phyloP scores from a whole-genome alignment of 2,113 vertebrate species.

The Etheostoma cragini region DNA sequence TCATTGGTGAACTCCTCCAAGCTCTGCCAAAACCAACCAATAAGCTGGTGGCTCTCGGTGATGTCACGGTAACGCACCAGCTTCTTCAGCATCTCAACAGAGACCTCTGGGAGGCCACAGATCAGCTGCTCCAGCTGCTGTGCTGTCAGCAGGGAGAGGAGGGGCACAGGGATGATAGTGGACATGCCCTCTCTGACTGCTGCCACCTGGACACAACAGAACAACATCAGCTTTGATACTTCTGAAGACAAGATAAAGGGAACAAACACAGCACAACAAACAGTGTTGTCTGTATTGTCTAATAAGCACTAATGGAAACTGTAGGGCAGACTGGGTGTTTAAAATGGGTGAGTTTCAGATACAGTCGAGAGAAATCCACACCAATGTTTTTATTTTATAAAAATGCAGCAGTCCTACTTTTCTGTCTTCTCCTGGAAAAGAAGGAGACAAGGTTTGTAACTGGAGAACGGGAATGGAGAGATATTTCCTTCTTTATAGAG shows the following conservation, averaged over 20 bases:
- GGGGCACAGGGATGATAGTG: conserved; percentile 86
- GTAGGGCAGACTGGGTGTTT: conserved; percentile 12
- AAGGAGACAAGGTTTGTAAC: too few relatives aligned
- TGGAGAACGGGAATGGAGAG: too few relatives aligned
- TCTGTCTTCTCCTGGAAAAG: too few relatives aligned
- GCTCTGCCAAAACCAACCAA: conserved; percentile 88
- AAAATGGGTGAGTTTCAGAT: conserved; percentile 4
- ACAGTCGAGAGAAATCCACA: neutral
- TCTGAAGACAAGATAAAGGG: conserved; percentile 41
- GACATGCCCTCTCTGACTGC: conserved; percentile 88
- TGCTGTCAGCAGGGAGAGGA: conserved; percentile 86
- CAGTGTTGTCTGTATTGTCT: conserved; percentile 2
- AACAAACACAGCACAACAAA: conserved; percentile 41
- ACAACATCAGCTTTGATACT: conserved; percentile 60
- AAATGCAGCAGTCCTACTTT: too few relatives aligned
- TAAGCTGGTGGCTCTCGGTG: conserved; percentile 85
- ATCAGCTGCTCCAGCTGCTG: conserved; percentile 88
- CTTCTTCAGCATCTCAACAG: conserved; percentile 86
- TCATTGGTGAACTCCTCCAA: conserved; percentile 88
- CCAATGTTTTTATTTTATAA: neutral
- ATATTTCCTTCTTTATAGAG: too few relatives aligned
- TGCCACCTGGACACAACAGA: conserved; percentile 77
- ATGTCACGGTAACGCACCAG: conserved; percentile 88
- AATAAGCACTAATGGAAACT: conserved; percentile 38
- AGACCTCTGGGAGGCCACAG: conserved; percentile 87